Conservation (phyloP, 2,888 invertebrate species). For the Rotaria magnacalcarata region DNA sequence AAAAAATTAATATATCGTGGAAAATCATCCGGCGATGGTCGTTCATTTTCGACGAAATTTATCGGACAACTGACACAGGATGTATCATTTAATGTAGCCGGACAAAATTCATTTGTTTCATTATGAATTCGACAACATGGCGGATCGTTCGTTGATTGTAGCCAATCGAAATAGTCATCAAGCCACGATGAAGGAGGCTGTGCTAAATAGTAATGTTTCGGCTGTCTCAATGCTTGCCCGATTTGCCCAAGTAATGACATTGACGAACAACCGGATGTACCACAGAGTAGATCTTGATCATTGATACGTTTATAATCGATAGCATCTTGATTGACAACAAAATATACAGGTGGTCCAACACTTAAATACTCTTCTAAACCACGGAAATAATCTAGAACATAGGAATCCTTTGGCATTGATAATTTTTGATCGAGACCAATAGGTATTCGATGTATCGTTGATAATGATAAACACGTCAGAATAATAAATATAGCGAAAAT, state of each 20-base stretch:
- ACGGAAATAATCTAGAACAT: slow-evolving; percentile 83
- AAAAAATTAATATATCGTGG: slow-evolving; percentile 59
- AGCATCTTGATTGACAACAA: slow-evolving; percentile 76
- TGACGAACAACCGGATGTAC: slow-evolving; percentile 57
- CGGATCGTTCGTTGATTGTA: slow-evolving; percentile 52
- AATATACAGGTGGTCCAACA: slow-evolving; percentile 87
- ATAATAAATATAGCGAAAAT: slow-evolving; percentile 74
- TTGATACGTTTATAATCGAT: slow-evolving; percentile 66
- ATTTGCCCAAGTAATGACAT: slow-evolving; percentile 59
- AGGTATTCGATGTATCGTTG: slow-evolving; percentile 80
- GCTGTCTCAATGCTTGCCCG: slow-evolving; percentile 52
- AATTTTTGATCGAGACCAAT: slow-evolving; percentile 94
- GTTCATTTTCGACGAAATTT: neutral
- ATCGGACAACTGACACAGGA: slow-evolving; percentile 38
- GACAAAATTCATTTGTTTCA: slow-evolving; percentile 53
- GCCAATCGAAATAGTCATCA: slow-evolving; percentile 93
- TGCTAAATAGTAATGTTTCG: slow-evolving; percentile 72
- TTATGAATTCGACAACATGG: slow-evolving; percentile 41
- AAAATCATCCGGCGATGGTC: slow-evolving; percentile 50
- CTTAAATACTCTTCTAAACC: slow-evolving; percentile 75
- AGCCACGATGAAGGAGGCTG: slow-evolving; percentile 86
- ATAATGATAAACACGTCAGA: slow-evolving; percentile 81
- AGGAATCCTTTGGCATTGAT: slow-evolving; percentile 90
- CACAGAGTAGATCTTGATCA: slow-evolving; percentile 70
- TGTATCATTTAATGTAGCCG: slow-evolving; percentile 48